Percentiles rank a stretch among this genome's conserved stretches.
These are phyloP conservation scores for Apocrypta bakeri DNA, from an alignment of 1,140 invertebrate species.

Conservation along the genomic window DNA sequence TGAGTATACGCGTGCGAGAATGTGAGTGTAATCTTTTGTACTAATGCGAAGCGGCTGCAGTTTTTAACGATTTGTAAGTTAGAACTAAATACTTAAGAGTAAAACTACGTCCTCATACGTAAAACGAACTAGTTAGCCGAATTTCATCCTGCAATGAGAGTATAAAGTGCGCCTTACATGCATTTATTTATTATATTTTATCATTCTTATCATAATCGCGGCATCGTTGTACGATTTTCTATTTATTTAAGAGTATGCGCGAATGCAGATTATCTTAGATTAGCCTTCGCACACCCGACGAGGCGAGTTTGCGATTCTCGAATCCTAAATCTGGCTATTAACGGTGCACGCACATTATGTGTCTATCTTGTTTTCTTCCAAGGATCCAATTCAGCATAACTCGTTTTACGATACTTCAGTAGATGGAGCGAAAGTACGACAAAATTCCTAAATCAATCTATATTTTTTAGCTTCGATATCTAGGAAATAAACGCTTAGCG, in stretches of 20 bases:
- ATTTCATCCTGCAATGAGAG: background rate
- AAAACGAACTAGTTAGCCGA: constrained; percentile 1
- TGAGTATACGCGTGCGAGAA: background rate
- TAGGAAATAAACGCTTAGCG: background rate
- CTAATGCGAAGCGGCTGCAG: background rate
- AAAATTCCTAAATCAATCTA: background rate
- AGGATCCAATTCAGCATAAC: constrained; percentile 24
- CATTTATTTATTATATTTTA: constrained; percentile 2
- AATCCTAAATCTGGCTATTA: background rate
- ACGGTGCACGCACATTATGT: constrained; percentile 39
- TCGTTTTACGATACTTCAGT: background rate
- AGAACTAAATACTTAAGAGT: background rate
- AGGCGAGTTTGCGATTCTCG: too few relatives aligned
- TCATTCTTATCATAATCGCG: background rate
- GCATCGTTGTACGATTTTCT: background rate
- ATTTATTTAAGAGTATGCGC: background rate
- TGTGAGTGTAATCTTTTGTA: background rate
- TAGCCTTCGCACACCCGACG: background rate
- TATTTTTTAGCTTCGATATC: background rate
- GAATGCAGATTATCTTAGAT: background rate
- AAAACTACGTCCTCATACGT: background rate
- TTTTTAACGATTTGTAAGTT: constrained; percentile 16
- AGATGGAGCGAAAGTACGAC: constrained; percentile 22
- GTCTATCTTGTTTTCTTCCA: constrained; percentile 47
- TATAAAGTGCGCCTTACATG: background rate